A percentile compares a stretch with the other conserved stretches of the same genome.
phyloP scores from a whole-genome alignment of 2,797 vertebrate genomes.

The Peromyscus melanophrys region DNA sequence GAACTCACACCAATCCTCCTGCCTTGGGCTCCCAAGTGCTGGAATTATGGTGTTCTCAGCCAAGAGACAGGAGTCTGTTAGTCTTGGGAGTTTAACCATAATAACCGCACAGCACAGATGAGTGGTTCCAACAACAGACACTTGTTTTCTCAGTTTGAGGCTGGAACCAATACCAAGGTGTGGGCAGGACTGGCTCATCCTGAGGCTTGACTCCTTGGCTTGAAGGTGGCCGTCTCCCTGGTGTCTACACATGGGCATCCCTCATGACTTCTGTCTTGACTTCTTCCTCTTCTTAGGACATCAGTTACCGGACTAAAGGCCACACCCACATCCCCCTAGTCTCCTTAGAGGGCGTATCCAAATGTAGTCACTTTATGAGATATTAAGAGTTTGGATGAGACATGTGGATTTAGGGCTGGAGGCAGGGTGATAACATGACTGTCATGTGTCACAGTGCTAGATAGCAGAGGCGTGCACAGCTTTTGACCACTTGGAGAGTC shows the following conservation, averaged over 20 bases:
- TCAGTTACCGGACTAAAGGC: background rate
- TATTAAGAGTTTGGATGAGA: background rate
- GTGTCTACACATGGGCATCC: background rate
- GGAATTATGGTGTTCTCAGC: background rate
- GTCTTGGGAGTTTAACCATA: background rate
- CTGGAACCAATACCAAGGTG: background rate
- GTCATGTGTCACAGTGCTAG: background rate
- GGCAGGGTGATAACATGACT: background rate
- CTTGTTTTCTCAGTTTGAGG: background rate
- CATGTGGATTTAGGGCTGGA: background rate
- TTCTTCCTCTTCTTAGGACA: background rate
- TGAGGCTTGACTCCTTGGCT: background rate
- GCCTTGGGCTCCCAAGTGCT: background rate
- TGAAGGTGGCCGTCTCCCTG: background rate
- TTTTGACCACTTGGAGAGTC: no score
- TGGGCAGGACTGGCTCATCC: background rate
- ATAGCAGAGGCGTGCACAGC: background rate
- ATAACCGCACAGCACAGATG: background rate
- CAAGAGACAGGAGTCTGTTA: background rate
- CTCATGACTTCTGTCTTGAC: background rate
- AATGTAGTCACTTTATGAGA: background rate
- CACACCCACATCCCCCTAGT: background rate
- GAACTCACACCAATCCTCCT: background rate
- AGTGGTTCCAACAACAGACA: background rate
- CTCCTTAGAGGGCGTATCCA: background rate